Evolutionary conservation across 2,888 invertebrate species (phyloP), one percentile per base, ranked within the genome.

Genomic region (Leptopilina myrica): DNA sequence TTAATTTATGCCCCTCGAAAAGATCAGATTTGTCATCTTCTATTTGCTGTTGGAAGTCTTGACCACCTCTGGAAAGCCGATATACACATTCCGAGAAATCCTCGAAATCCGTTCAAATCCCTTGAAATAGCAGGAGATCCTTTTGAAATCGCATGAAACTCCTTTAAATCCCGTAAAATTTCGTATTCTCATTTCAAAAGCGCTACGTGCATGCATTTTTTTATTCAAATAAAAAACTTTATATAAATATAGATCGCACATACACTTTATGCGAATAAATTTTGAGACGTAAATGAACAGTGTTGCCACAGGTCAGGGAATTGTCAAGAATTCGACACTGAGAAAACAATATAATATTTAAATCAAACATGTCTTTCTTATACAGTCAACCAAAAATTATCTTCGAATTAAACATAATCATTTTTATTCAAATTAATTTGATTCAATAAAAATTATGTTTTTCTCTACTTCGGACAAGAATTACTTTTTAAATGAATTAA

Each of bases 71-170:
- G 53, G 73, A 73, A 20, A 73, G 20, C 73, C 15, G 33, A 33
- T 73, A 56, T 73, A 56, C 56, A 73, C 73, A 73, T 73, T 73
- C 56, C 56, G 11, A 56, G 56, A 73, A 73, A 73, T 73, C 15
- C 73, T 59, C 11, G n/a, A n/a, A 73, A 59, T 56, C 73, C 56
- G 33, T 56, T 56, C 6, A 40, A 73, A 73, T 73, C 73, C 56
- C 12, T 59, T 73, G 73, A 73, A 73, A 73, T 73, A 73, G 56
- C 73, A n/a, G 56, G 5, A 59, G 40, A 56, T 40, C 73, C 15
- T 59, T 33, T 59, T 59, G 26, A 73, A 73, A 73, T 56, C 56
- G 53, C 56, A 73, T 56, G 73, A 73, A 73, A 73, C 73, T 73
- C 6, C 40, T 73, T 73, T 73, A 73, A 73, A 59, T 9, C 56